phyloP scores from a whole-genome alignment of 2,888 invertebrate genomes.

The Tinea semifulvella region DNA sequence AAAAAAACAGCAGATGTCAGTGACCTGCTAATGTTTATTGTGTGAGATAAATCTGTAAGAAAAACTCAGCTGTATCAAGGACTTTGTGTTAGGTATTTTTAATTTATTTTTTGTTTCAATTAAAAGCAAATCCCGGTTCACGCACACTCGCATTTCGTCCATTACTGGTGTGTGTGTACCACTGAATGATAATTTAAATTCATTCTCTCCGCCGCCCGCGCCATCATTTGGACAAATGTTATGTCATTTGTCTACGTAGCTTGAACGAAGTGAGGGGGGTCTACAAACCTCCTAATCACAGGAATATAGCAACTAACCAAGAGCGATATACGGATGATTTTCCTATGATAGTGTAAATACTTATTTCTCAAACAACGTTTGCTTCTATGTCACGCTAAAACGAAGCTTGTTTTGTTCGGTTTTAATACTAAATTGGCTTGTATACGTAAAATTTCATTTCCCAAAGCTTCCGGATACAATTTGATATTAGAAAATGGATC shows the following conservation, averaged over 20 bases:
- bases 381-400: background rate
- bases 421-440: slow-evolving; percentile 38
- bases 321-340: slow-evolving; percentile 28
- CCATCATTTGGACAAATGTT: slow-evolving; percentile 70
- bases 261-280: slow-evolving; percentile 39
- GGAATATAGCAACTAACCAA: slow-evolving; percentile 32
- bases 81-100: too few relatives aligned
- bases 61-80: too few relatives aligned
- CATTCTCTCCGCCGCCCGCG: slow-evolving; percentile 68
- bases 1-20: too few relatives aligned
- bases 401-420: background rate
- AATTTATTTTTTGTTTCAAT: background rate
- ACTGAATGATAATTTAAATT: slow-evolving; percentile 70
- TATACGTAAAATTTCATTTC: slow-evolving; percentile 41
- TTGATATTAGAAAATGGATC: slow-evolving; percentile 48
- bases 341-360: slow-evolving; percentile 23
- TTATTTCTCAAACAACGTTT: slow-evolving; percentile 3
- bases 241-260: slow-evolving; percentile 64
- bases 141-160: slow-evolving; percentile 47
- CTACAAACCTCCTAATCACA: slow-evolving; percentile 21
- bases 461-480: slow-evolving; percentile 53
- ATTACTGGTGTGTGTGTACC: slow-evolving; percentile 46
- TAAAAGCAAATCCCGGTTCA: slow-evolving; percentile 22
- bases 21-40: too few relatives aligned
- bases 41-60: too few relatives aligned